Base-by-base conservation (phyloP, 1,140 invertebrate species). In the Euura lappo region DNA sequence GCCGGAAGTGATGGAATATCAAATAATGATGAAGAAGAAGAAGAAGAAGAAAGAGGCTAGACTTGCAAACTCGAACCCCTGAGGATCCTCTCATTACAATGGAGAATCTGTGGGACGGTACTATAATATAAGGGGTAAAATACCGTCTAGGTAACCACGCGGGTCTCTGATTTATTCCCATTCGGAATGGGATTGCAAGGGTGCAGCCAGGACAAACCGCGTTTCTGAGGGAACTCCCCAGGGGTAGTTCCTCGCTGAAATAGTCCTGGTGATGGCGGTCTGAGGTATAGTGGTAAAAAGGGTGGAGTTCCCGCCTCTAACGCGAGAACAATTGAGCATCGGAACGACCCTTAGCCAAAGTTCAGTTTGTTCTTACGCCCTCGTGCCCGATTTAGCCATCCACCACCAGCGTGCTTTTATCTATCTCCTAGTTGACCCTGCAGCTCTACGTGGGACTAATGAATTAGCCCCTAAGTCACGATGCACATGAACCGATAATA, bases 361-460 rank as follows among this genome's bases (percentile, higher is more conserved):
- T 60, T 60, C 51, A 60, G 51, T 60, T 60, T 60, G 51, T 60
- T 60, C 51, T 60, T 60, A 60, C 51, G 51, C 51, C 51, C 51
- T 6, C 51, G 51, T 6, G 8, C 8, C 10, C 51, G 51, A 60
- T 60, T 60, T 60, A 60, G 51, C 8, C 13, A 8, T 60, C 51
- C 8, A 4, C 51, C 51, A 60, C 3, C 3, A 11, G 8, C 3
- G 51, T 60, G 51, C 51, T 6, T 28, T 28, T 28, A 28, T 28
- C 28, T 1, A 28, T 8, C 6, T 60, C 6, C 51, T 4, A 60
- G 51, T 60, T 60, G 51, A 60, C 51, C 51, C 3, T 8, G 51
- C 28, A 28, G 28, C 28, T 28, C 28, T 28, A 28, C 28, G 28
- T 28, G 28, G 28, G 28, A 28, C 28, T 28, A 28, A 28, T 28